Base-by-base conservation (phyloP, 2,888 invertebrate genomes). In the Cephus spinipes region DNA sequence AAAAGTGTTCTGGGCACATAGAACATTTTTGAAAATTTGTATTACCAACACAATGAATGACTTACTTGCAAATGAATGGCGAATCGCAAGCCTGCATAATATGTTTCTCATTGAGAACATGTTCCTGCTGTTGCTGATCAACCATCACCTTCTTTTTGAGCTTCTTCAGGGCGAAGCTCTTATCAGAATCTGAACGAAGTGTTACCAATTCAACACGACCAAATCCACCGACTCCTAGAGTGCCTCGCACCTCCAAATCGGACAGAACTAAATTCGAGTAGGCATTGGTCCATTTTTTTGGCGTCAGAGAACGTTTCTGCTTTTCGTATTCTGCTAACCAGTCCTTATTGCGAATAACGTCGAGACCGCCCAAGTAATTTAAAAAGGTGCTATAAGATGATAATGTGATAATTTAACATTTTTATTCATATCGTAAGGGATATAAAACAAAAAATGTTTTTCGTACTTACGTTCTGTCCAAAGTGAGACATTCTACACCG, bases 161-260 rank as follows among this genome's bases (percentile, higher is more conserved):
- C 84, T 94, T 94, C 90, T 95, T 95, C 83, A 95, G 89, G 1
- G 95, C 95, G 87, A 94, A 95, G 80, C 92, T 91, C 80, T 90
- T 88, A n/a, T 91, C 83, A 69, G 88, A 74, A 76, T 88, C 85
- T 1, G 94, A 83, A 40, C 84, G 86, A 30, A 92, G 85, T 30
- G 89, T 91, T 1, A 92, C 92, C 80, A 97, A 92, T 88, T 97
- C 97, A 0, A 98, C 98, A 3, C 97, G 93, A 0, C 98, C 98
- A 89, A 98, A 98, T 2, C 98, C 98, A 9, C 98, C 98, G 23
- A 98, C 96, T 1, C 98, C 98, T 83, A 98, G 93, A 0, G 98
- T 98, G 33, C 96, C 96, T 31, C 97, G 93, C 80, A 95, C 94
- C 86, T 96, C 96, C 83, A 99, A 92, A 87, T 98, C 96, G 35